Evolutionary conservation across 2,113 vertebrate genomes (phyloP).

Genomic region (Melanostigma gelatinosum): DNA sequence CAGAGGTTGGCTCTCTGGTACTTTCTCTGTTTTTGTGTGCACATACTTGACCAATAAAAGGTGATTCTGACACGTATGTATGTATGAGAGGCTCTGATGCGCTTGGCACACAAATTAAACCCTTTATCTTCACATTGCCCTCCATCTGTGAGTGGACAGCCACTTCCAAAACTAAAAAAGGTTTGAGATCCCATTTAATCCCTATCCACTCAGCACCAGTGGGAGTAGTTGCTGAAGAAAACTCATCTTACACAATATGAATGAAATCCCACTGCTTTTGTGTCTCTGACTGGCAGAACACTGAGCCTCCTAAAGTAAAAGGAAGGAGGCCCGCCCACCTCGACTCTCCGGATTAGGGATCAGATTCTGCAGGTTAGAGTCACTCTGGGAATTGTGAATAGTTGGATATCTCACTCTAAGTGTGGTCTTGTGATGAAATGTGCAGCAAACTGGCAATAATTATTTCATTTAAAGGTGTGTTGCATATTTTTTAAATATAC

Average conservation of each 20-base stretch:
- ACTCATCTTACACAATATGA: not conserved
- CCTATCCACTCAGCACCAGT: not conserved
- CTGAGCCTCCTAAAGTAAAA: conserved; percentile 2
- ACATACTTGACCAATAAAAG: not conserved
- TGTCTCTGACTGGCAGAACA: not conserved
- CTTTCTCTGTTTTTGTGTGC: not conserved
- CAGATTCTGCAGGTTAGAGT: not conserved
- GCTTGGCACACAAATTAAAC: not conserved
- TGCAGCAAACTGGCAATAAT: not conserved
- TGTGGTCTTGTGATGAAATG: not conserved
- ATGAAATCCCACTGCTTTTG: not conserved
- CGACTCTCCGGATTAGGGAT: not conserved
- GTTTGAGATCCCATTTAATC: not conserved
- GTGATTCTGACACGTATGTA: not conserved
- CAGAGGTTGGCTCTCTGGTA: not conserved
- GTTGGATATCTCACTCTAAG: not conserved
- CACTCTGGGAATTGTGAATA: not conserved
- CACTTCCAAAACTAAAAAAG: not conserved
- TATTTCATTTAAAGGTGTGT: not conserved
- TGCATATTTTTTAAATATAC: not conserved
- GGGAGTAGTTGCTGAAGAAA: conserved; percentile 12
- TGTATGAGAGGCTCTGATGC: not conserved
- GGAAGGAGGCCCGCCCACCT: conserved; percentile 12
- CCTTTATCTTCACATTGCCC: not conserved
- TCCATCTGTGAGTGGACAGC: not conserved